A percentile compares a stretch with the other conserved stretches of the same genome.
Conservation (phyloP, 2,113 vertebrate species). For the Chlamydotis undulata region DNA sequence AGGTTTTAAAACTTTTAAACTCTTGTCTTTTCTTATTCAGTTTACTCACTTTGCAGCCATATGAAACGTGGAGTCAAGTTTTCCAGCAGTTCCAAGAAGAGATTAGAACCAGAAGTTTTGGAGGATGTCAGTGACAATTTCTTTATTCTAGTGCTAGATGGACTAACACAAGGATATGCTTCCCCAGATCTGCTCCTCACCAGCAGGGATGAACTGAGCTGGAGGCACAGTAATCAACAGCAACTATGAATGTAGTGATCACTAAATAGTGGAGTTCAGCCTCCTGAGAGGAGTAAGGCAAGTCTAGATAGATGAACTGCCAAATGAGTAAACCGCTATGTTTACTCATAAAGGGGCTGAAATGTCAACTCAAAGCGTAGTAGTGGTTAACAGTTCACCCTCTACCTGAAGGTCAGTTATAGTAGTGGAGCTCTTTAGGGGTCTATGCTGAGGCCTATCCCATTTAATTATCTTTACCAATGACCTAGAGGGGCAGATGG, state of each 20-base stretch:
- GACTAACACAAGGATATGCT: background rate
- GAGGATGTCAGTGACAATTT: background rate
- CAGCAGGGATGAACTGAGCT: background rate
- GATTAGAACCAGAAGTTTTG: background rate
- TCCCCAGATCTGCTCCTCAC: background rate
- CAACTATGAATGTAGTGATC: background rate
- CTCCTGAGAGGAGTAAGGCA: background rate
- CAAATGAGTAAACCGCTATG: background rate
- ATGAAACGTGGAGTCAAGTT: background rate
- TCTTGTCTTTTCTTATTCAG: background rate
- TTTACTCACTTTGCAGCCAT: background rate
- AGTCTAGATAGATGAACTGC: background rate
- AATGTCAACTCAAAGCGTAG: background rate
- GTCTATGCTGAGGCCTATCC: background rate
- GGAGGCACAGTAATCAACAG: background rate
- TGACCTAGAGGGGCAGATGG: background rate
- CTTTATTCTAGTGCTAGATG: too few species aligned
- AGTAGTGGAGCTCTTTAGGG: background rate
- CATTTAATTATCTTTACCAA: background rate
- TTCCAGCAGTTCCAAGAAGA: background rate
- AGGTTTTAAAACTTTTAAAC: background rate
- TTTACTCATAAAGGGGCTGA: background rate
- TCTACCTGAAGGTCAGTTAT: background rate
- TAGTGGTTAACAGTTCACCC: background rate
- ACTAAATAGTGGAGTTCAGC: background rate